phyloP scores from a whole-genome alignment of 2,113 vertebrate genomes.

The Tachysurus fulvidraco region DNA sequence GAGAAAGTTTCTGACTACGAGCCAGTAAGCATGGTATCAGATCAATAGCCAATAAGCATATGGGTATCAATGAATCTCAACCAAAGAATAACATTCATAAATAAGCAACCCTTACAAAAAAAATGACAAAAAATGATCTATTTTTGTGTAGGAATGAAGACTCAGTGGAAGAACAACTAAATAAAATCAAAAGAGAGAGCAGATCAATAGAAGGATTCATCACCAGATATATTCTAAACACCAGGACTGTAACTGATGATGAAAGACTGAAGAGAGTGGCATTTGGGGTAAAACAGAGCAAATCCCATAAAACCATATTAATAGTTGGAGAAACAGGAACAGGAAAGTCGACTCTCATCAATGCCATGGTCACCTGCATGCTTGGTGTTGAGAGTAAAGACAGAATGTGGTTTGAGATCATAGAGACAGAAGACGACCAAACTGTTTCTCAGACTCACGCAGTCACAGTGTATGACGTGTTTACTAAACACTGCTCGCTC shows the following conservation, averaged over 20 bases:
- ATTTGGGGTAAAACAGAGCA: conserved; percentile 14
- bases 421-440: conserved; percentile 36
- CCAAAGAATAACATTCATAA: no score
- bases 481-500: background rate
- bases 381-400: conserved; percentile 49
- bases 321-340: conserved; percentile 52
- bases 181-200: background rate
- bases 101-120: no score
- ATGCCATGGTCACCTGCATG: conserved; percentile 52
- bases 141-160: background rate
- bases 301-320: conserved; percentile 45
- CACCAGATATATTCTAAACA: conserved; percentile 40
- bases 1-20: no score
- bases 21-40: no score
- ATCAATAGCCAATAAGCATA: no score
- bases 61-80: no score
- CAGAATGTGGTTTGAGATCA: conserved; percentile 50
- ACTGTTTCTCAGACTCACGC: conserved; percentile 47
- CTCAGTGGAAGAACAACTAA: background rate
- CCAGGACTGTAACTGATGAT: background rate
- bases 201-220: conserved; percentile 5
- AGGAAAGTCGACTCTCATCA: conserved; percentile 57
- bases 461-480: conserved; percentile 54
- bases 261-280: background rate
- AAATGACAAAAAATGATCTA: background rate